Evolutionary conservation across 2,888 invertebrate genomes (phyloP), one percentile per base, ranked within the genome.

Genomic region (Drosophila sordidapex): DNA sequence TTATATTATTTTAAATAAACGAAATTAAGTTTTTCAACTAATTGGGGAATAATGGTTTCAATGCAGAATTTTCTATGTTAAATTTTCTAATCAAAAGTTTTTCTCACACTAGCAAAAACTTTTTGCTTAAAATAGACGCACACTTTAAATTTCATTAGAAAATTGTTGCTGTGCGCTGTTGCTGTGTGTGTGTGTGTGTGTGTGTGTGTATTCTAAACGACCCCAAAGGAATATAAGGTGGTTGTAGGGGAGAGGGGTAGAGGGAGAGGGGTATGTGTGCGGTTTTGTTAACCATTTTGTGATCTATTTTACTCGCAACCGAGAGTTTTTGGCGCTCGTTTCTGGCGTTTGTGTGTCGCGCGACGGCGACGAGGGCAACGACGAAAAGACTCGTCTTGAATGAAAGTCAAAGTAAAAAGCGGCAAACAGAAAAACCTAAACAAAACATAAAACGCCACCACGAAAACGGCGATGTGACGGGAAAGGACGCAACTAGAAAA

Each of bases 401-500:
- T 91, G 92, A 91, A 91, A 91, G 91, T 91, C 91, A 91, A 91
- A 91, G 91, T 91, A 92, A 91, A 91, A 91, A 85, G 70, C 82
- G 87, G 82, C 40, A 91, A 85, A 71, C 85, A 85, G 82, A 89
- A 89, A 85, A 92, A 87, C 81, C 89, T 90, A 90, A 91, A 89
- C 87, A 91, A 86, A 90, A 87, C 82, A 85, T 78, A 79, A 81
- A 90, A 78, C 79, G 77, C 51, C 70, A 63, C 68, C 71, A 73
- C 66, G 73, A 73, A 73, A 70, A 59, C 67, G 71, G 35, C 60
- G 27, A 40, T 56, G 29, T 25, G 76, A 54, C 51, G 46, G 27
- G 46, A 54, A 11, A 7, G 36, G 35, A 53, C 67, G 54, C 67
- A 76, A 73, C 77, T 82, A 85, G 76, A 81, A 77, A 46, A 79